These are phyloP conservation scores for Lochmaea capreae DNA, from an alignment of 2,888 invertebrate species.

Conservation along the genomic window DNA sequence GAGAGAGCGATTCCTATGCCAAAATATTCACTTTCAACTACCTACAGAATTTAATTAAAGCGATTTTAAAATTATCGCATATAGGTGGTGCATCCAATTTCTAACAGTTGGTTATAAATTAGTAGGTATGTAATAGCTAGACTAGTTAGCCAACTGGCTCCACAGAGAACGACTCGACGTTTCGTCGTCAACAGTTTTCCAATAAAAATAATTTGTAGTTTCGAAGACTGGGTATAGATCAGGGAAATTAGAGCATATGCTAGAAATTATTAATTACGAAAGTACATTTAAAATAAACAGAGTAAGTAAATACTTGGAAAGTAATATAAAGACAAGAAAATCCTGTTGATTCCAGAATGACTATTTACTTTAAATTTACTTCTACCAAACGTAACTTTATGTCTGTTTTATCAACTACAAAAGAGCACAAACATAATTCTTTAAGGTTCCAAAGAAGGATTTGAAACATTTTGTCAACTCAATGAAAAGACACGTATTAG, in stretches of 20 bases:
- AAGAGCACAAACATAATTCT: too few species aligned
- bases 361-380: too few species aligned
- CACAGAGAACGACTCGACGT: conserved; percentile 17
- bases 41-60: conserved; percentile 13
- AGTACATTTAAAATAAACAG: too few species aligned
- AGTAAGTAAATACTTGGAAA: too few species aligned
- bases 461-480: too few species aligned
- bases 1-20: neutral
- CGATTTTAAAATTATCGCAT: conserved; percentile 12
- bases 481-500: too few species aligned
- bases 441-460: too few species aligned
- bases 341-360: too few species aligned
- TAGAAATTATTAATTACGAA: neutral
- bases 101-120: neutral
- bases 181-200: conserved; percentile 40
- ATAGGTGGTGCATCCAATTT: neutral
- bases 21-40: neutral
- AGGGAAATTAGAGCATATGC: neutral
- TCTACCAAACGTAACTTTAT: too few species aligned
- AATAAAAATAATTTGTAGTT: conserved; percentile 39
- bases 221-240: neutral
- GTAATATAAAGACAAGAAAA: too few species aligned
- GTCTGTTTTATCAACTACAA: too few species aligned
- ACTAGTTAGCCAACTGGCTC: conserved; percentile 8
- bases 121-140: conserved; percentile 4